Evolutionary conservation across 92 coral and sea anemone genomes (phyloP).

Genomic region (Epizoanthus rinbou): DNA sequence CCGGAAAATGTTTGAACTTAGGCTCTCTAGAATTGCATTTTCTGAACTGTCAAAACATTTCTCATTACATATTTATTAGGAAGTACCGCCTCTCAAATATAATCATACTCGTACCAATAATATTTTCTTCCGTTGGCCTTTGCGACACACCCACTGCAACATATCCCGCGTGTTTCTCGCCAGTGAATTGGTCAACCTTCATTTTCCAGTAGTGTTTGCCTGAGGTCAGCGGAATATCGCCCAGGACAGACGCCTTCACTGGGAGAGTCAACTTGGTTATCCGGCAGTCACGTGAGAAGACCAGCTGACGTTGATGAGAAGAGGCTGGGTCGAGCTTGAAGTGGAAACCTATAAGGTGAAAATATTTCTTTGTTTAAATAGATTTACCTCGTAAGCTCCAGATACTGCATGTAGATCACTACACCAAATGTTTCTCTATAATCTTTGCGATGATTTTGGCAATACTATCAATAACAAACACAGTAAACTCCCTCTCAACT

Average conservation of each 20-base stretch:
- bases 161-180: conserved; percentile 67
- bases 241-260: conserved; percentile 57
- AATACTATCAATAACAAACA: no score
- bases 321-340: conserved; percentile 82
- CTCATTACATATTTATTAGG: no score
- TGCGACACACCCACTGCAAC: conserved; percentile 74
- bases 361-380: no score
- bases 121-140: conserved; percentile 43
- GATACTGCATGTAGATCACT: no score
- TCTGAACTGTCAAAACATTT: no score
- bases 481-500: background rate
- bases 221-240: conserved; percentile 65
- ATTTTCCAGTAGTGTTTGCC: conserved; percentile 91
- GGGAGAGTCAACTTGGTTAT: conserved; percentile 74
- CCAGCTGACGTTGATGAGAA: conserved; percentile 72
- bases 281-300: conserved; percentile 85
- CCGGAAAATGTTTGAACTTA: no score
- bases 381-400: background rate
- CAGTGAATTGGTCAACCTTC: conserved; percentile 78
- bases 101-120: conserved; percentile 58
- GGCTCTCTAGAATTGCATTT: no score
- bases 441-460: no score
- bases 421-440: no score
- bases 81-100: no score
- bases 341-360: conserved; percentile 58